Percentiles rank a stretch among this genome's conserved stretches.
These are phyloP conservation scores for Melikaiella ostensackeni DNA, from an alignment of 2,888 invertebrate genomes.

Conservation along the genomic window DNA sequence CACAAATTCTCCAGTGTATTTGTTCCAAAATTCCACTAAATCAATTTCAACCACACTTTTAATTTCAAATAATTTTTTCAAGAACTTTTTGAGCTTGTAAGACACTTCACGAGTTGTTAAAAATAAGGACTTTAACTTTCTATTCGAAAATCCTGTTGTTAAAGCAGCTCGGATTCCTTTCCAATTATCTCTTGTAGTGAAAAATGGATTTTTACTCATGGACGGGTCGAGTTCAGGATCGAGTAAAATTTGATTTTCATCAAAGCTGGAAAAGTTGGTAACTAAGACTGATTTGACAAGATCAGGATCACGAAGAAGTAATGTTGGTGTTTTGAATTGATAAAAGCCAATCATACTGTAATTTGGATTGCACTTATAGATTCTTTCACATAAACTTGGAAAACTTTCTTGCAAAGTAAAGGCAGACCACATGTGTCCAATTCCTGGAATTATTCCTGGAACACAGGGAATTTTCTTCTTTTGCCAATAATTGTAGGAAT, in stretches of 20 bases:
- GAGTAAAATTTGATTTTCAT: conserved; percentile 54
- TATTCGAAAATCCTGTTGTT: conserved; percentile 42
- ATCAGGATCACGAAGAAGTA: conserved; percentile 61
- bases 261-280: conserved; percentile 58
- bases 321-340: conserved; percentile 52
- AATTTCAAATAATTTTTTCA: conserved; percentile 32
- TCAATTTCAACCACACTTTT: conserved; percentile 59
- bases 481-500: conserved; percentile 52
- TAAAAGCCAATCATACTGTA: conserved; percentile 64
- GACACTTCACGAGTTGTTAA: conserved; percentile 9
- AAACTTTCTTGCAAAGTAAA: conserved; percentile 41
- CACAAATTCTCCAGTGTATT: conserved; percentile 54
- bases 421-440: conserved; percentile 58
- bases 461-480: conserved; percentile 52
- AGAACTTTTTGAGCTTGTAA: conserved; percentile 40
- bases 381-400: conserved; percentile 33
- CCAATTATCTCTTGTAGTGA: conserved; percentile 57
- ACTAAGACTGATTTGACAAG: conserved; percentile 57
- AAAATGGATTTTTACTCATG: conserved; percentile 60
- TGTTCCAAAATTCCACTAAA: conserved; percentile 47
- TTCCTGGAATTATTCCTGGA: conserved; percentile 48
- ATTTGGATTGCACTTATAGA: conserved; percentile 51
- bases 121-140: conserved; percentile 44
- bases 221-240: conserved; percentile 56
- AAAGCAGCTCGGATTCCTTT: conserved; percentile 49